phyloP scores from a whole-genome alignment of 2,113 vertebrate species.

The Hymenochirus boettgeri region DNA sequence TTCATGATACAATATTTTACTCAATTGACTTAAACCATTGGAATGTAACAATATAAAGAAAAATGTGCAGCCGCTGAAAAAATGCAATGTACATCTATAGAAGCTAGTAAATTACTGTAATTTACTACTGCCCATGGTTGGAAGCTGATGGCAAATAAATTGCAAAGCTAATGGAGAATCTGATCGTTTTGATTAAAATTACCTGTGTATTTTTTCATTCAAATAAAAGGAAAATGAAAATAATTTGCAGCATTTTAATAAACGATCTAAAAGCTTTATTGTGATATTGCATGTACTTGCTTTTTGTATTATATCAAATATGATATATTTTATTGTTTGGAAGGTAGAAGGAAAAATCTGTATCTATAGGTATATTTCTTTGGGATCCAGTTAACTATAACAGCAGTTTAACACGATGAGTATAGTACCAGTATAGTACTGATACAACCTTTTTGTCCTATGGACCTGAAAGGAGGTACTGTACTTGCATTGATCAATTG shows the following conservation, averaged over 20 bases:
- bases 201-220: conserved; percentile 33
- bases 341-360: neutral
- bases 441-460: no score
- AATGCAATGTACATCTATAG: conserved; percentile 28
- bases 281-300: neutral
- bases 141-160: conserved; percentile 36
- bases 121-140: conserved; percentile 30
- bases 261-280: conserved; percentile 16
- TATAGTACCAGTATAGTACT: no score
- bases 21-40: conserved; percentile 40
- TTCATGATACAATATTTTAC: conserved; percentile 40
- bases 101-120: conserved; percentile 38
- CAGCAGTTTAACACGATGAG: no score
- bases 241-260: conserved; percentile 21
- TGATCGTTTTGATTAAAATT: conserved; percentile 33
- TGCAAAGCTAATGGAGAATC: conserved; percentile 19
- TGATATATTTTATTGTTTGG: neutral
- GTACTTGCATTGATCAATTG: no score
- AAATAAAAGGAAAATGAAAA: conserved; percentile 38
- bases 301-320: neutral
- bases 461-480: no score
- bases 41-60: conserved; percentile 31
- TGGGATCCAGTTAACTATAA: no score
- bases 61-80: conserved; percentile 32
- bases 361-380: no score